Conservation (phyloP, 2,797 vertebrate species). For the Sebastes nivosus region DNA sequence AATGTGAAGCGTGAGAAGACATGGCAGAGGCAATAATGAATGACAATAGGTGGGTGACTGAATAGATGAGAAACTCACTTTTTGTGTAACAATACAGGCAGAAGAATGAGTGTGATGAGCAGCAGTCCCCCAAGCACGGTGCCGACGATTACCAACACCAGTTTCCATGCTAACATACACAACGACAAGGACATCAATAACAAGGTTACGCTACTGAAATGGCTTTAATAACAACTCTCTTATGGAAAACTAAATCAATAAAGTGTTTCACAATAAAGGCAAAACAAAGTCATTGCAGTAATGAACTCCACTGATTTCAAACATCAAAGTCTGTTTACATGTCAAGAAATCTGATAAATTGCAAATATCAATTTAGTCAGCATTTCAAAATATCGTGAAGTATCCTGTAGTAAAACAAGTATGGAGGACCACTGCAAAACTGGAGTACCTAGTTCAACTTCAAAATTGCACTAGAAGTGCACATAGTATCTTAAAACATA, state of each 20-base stretch:
- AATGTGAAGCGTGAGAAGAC: not conserved
- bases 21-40: not conserved
- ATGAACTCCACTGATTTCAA: not conserved
- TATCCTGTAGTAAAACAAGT: not conserved
- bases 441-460: not conserved
- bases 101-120: conserved; percentile 48
- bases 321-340: not conserved
- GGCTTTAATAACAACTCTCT: not conserved
- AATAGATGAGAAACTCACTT: conserved; percentile 49
- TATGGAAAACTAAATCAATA: not conserved
- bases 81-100: conserved; percentile 15
- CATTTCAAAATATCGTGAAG: not conserved
- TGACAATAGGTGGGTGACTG: not conserved
- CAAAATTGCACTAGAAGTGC: no score
- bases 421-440: not conserved
- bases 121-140: conserved; percentile 61
- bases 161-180: conserved; percentile 53
- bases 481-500: not conserved
- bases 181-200: not conserved
- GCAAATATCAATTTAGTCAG: not conserved
- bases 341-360: not conserved
- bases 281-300: not conserved
- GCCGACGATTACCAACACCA: conserved; percentile 53
- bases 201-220: not conserved
- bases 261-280: not conserved